Percentiles rank a stretch among this genome's conserved stretches.
phyloP scores from a whole-genome alignment of 2,888 invertebrate species.

The Acanthosepion esculentum region DNA sequence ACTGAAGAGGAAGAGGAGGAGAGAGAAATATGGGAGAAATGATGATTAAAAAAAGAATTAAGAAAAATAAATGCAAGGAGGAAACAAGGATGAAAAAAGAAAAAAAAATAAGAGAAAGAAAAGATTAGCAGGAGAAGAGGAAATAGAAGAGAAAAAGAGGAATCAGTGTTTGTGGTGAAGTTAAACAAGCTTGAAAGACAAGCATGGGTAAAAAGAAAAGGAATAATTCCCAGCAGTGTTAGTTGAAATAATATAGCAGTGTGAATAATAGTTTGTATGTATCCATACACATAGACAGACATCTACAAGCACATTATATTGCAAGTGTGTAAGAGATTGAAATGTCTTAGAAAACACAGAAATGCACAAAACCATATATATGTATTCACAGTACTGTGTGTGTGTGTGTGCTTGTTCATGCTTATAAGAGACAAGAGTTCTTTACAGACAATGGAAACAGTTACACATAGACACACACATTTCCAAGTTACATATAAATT shows the following conservation, averaged over 20 bases:
- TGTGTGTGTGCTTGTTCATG: not conserved
- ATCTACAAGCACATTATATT: not conserved
- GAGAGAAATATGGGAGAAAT: too few species aligned
- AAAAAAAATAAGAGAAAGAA: not conserved
- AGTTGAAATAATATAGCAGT: not conserved
- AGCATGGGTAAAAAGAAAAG: not conserved
- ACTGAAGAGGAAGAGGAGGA: too few species aligned
- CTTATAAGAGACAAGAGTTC: not conserved
- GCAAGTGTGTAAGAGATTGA: not conserved
- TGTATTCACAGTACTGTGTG: not conserved
- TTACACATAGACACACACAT: not conserved
- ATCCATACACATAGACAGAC: not conserved
- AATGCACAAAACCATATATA: not conserved
- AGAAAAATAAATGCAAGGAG: not conserved
- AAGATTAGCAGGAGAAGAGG: not conserved
- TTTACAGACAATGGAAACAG: not conserved
- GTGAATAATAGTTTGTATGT: not conserved
- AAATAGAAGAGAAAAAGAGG: not conserved
- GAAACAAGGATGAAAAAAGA: not conserved
- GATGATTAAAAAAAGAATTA: too few species aligned
- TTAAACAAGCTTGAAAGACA: not conserved
- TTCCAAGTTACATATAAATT: not conserved
- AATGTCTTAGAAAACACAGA: not conserved
- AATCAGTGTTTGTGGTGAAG: not conserved
- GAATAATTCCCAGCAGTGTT: not conserved